phyloP scores from a whole-genome alignment of 2,113 vertebrate species.

The Eclectus roratus region DNA sequence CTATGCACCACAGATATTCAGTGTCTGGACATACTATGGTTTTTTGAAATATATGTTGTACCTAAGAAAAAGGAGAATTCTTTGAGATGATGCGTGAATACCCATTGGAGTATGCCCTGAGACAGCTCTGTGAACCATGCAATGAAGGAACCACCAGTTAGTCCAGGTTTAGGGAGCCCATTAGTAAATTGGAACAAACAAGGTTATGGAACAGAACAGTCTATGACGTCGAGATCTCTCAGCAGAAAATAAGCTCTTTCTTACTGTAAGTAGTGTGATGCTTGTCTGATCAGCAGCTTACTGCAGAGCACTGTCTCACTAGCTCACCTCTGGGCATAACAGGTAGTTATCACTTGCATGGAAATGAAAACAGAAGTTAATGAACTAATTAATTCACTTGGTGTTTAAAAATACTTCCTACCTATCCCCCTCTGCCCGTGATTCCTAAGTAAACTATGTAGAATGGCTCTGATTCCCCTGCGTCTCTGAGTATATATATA shows the following conservation, averaged over 20 bases:
- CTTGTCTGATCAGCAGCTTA: neutral
- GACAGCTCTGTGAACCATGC: neutral
- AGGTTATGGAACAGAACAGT: neutral
- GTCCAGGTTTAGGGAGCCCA: neutral
- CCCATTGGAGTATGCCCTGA: neutral
- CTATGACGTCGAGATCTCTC: neutral
- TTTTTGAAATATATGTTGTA: neutral
- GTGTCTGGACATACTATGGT: neutral
- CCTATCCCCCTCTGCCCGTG: neutral
- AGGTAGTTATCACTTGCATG: neutral
- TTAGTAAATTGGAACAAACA: neutral
- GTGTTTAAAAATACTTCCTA: neutral
- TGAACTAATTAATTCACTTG: slow-evolving; percentile 8
- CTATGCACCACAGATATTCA: rapidly evolving
- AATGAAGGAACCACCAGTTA: neutral
- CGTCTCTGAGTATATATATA: neutral
- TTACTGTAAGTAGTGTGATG: neutral
- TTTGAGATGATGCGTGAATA: neutral
- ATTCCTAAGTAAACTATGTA: neutral
- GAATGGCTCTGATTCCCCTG: neutral
- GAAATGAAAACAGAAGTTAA: slow-evolving; percentile 30
- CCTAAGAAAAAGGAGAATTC: neutral
- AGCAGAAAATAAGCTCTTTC: neutral
- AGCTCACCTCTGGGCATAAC: neutral
- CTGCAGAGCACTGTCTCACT: neutral